A percentile compares a stretch with the other conserved stretches of the same genome.
Conservation (phyloP, 37 sponge, comb jelly and placozoan species). For the Oscarella lobularis region DNA sequence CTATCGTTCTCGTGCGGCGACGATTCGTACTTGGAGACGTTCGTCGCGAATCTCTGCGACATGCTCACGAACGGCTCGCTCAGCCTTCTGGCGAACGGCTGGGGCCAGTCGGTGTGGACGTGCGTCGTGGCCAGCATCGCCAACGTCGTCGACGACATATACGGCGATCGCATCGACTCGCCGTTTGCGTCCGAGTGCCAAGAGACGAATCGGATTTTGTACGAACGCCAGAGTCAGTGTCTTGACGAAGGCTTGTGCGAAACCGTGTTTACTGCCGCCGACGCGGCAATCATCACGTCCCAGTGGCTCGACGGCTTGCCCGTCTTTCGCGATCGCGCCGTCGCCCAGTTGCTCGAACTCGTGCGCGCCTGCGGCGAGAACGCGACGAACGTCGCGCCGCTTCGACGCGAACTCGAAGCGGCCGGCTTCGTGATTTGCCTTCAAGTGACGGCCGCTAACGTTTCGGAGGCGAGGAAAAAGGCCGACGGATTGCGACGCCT, state of each 20-base stretch:
- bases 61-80: not conserved
- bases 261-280: not conserved
- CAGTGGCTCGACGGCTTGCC: not conserved
- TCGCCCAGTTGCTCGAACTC: not conserved
- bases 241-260: not conserved
- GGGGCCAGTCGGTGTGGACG: not conserved
- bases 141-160: not conserved
- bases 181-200: not conserved
- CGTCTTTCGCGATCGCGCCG: not conserved
- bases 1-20: not conserved
- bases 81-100: not conserved
- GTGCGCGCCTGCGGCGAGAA: not conserved
- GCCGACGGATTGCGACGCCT: not conserved
- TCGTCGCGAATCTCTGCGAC: not conserved
- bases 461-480: not conserved
- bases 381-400: not conserved
- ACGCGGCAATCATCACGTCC: not conserved
- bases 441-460: not conserved
- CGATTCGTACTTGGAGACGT: not conserved
- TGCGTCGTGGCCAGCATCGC: not conserved
- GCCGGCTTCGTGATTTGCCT: not conserved
- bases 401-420: not conserved
- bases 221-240: not conserved
- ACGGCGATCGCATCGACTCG: not conserved
- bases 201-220: not conserved